Conservation (phyloP, 2,113 vertebrate species). For the Harpagus bidentatus region DNA sequence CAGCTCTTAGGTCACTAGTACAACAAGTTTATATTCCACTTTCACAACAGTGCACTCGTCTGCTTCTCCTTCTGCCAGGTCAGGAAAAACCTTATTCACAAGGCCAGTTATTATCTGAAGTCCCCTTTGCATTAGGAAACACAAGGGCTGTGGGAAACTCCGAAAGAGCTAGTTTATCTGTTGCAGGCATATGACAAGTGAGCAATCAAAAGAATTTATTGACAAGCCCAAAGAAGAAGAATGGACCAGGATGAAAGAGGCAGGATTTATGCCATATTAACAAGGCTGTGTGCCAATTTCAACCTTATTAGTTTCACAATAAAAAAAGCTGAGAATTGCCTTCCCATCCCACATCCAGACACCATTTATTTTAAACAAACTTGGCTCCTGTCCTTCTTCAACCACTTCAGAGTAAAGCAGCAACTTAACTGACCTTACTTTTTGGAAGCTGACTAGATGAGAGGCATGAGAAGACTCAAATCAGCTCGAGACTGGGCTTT, state of each 20-base stretch:
- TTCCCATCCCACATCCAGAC: not conserved
- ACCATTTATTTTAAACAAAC: not conserved
- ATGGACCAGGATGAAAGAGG: not conserved
- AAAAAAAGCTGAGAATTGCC: not conserved
- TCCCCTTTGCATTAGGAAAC: not conserved
- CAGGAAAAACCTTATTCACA: not conserved
- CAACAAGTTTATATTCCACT: not conserved
- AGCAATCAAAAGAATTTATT: slow-evolving; percentile 20
- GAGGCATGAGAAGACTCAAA: not conserved
- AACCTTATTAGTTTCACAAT: slow-evolving; percentile 18
- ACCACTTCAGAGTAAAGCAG: not conserved
- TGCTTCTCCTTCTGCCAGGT: not conserved
- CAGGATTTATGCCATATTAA: slow-evolving; percentile 50
- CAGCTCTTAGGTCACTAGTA: not conserved
- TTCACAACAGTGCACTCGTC: not conserved
- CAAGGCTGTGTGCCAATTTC: slow-evolving; percentile 9
- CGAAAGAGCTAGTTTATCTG: not conserved
- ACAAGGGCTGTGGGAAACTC: not conserved
- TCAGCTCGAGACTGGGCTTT: not conserved
- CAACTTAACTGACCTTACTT: slow-evolving; percentile 4
- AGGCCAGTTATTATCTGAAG: not conserved
- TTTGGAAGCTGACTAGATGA: not conserved
- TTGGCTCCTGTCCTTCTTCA: not conserved
- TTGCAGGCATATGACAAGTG: not conserved
- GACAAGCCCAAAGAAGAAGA: not conserved